Evolutionary conservation across 1,140 invertebrate genomes (phyloP).

Genomic region (Drosophila hydei): DNA sequence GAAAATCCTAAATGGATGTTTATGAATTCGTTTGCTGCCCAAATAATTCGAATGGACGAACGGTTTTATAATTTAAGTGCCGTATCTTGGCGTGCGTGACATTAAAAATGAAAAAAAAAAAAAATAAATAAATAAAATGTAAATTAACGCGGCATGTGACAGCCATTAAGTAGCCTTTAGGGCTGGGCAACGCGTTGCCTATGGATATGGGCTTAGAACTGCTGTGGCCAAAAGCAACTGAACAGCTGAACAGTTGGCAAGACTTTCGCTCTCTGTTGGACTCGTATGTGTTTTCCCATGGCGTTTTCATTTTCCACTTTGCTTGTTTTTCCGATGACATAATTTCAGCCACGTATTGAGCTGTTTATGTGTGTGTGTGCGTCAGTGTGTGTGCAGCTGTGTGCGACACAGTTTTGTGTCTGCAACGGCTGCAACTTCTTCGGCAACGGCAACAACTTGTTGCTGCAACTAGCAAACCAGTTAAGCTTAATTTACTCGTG

Average conservation of each 20-base stretch:
- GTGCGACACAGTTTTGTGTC: slow-evolving; percentile 74
- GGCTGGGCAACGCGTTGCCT: slow-evolving; percentile 9
- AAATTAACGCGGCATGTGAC: slow-evolving; percentile 44
- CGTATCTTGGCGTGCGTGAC: slow-evolving; percentile 49
- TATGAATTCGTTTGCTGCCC: slow-evolving; percentile 33
- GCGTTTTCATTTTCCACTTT: slow-evolving; percentile 63
- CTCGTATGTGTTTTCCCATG: slow-evolving; percentile 33
- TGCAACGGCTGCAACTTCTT: slow-evolving; percentile 68
- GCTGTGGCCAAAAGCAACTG: slow-evolving; percentile 10
- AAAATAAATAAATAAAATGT: not conserved
- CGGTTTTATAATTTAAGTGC: slow-evolving; percentile 47
- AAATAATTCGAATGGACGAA: slow-evolving; percentile 19
- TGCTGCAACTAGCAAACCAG: slow-evolving; percentile 74
- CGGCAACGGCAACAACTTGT: slow-evolving; percentile 39
- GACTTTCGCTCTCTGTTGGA: slow-evolving; percentile 55
- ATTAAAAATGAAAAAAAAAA: slow-evolving; percentile 32
- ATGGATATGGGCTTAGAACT: slow-evolving; percentile 45
- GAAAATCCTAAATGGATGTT: slow-evolving; percentile 59
- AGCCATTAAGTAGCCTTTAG: slow-evolving; percentile 43
- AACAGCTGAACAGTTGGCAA: slow-evolving; percentile 12
- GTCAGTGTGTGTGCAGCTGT: slow-evolving; percentile 37
- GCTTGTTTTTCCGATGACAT: slow-evolving; percentile 75
- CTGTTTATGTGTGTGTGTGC: slow-evolving; percentile 20
- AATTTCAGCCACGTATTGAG: slow-evolving; percentile 61
- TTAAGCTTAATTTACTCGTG: slow-evolving; percentile 44